Conservation (phyloP, 2,113 vertebrate genomes). For the Rynchops niger region DNA sequence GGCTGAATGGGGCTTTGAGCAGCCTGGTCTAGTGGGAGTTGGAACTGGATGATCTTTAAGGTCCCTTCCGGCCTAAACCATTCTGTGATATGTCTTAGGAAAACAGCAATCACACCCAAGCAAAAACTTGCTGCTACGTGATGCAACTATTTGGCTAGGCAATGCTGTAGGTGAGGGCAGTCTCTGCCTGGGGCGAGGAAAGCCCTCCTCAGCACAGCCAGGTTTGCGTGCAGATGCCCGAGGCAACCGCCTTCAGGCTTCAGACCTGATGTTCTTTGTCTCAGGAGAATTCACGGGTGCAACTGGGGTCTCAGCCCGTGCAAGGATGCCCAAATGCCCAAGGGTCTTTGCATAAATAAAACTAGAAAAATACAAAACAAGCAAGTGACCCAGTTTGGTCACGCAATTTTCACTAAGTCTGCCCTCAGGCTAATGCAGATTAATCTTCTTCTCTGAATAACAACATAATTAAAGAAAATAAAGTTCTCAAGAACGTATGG, state of each 20-base stretch:
- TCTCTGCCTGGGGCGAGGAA: background rate
- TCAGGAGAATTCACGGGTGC: background rate
- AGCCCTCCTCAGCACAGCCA: background rate
- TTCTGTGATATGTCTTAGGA: background rate
- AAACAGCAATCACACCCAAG: background rate
- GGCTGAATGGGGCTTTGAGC: too few relatives aligned
- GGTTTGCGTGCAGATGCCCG: rapidly evolving
- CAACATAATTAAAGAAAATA: background rate
- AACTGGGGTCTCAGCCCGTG: background rate
- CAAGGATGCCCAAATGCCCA: background rate
- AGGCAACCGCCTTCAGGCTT: background rate
- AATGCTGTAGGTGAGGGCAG: background rate
- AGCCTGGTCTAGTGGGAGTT: too few relatives aligned
- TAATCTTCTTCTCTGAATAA: background rate
- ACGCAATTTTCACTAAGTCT: background rate
- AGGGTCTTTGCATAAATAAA: background rate
- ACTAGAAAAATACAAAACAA: background rate
- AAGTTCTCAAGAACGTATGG: background rate
- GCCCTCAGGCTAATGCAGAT: background rate
- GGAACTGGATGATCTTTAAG: too few relatives aligned
- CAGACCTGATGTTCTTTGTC: background rate
- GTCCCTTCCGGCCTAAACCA: too few relatives aligned
- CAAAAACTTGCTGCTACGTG: background rate
- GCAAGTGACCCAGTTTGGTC: background rate
- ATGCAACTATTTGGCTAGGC: background rate